Evolutionary conservation across 2,888 invertebrate genomes (phyloP), one percentile per base, ranked within the genome.

Genomic region (Pogonocherus hispidulus): DNA sequence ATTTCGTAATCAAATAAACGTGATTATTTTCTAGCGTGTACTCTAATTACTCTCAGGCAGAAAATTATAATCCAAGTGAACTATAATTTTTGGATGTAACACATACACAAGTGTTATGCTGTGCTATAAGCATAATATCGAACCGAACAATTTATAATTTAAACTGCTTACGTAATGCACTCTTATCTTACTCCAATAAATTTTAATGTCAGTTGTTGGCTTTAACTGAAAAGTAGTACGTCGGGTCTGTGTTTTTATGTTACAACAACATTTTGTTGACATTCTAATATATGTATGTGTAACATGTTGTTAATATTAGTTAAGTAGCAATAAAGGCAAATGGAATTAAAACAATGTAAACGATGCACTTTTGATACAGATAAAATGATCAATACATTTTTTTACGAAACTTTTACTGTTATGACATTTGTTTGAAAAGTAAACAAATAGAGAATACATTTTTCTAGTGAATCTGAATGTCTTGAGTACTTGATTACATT

Each of bases 151-250:
- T 27, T 52, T 52, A 52, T 52, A 32, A 32, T 52, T 32, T 16
- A 27, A 52, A 32, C 52, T 32, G 32, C 18, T 52, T 52, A 52
- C 32, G 52, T 32, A 52, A 52, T 27, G 9, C 14, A 32, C 52
- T 32, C 18, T 32, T 52, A 51, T 51, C 23, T 9, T 32, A 52
- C 52, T 52, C 52, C 11, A 52, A 52, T 52, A 52, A 52, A 16
- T 52, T 52, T 52, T 52, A 32, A 52, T 52, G 52, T 52, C 32
- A 16, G 52, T 18, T 52, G 11, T 52, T 52, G 32, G 32, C 16
- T 52, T 35, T 27, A 52, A 52, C 27, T 16, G 27, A 9, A 35
- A 49, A 52, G 52, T 32, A 52, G 52, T 52, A 52, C 18, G 19
- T 5, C 41, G 16, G 41, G 41, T n/a, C 16, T 5, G 41, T n/a